These are phyloP conservation scores for Verasper variegatus DNA, from an alignment of 2,113 vertebrate genomes.

Conservation along the genomic window DNA sequence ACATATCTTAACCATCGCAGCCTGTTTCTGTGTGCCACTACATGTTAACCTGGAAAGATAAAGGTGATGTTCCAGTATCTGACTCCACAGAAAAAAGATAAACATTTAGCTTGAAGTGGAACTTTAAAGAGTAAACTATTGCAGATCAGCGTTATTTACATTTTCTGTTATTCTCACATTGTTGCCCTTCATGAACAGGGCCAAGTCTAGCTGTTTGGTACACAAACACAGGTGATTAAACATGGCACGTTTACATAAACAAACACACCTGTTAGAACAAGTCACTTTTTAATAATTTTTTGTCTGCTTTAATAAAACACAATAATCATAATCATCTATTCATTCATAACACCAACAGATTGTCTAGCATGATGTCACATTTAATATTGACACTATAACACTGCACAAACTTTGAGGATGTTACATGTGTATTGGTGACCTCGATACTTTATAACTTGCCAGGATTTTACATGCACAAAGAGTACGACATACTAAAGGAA, in stretches of 20 bases:
- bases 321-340: too few species aligned
- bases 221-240: constrained; percentile 4
- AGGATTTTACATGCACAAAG: too few species aligned
- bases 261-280: background rate
- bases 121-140: background rate
- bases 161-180: background rate
- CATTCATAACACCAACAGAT: too few species aligned
- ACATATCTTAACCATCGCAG: background rate
- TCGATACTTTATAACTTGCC: too few species aligned
- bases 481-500: too few species aligned
- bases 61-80: too few species aligned
- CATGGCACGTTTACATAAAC: background rate
- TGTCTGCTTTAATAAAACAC: too few species aligned
- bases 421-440: too few species aligned
- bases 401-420: too few species aligned
- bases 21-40: background rate
- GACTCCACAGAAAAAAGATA: background rate
- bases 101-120: background rate
- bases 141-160: background rate
- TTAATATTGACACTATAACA: too few species aligned
- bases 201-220: background rate
- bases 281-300: too few species aligned
- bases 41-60: background rate
- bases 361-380: too few species aligned
- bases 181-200: background rate